Conservation (phyloP, 2,797 vertebrate species). For the Peromyscus attwateri region DNA sequence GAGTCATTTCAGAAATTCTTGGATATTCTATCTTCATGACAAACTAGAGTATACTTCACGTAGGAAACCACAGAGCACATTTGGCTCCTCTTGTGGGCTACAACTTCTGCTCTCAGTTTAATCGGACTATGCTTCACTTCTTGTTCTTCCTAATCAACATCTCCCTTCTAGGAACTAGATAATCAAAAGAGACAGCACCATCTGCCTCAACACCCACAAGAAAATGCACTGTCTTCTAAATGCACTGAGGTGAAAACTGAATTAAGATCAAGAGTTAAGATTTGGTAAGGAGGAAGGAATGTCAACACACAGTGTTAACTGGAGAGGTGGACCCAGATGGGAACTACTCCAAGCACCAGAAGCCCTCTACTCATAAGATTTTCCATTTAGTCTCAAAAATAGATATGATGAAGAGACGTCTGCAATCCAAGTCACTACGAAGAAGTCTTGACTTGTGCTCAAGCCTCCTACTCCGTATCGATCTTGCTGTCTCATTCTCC, state of each 20-base stretch:
- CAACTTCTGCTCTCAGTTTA: constrained; percentile 65
- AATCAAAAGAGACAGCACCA: constrained; percentile 73
- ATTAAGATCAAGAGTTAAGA: constrained; percentile 11
- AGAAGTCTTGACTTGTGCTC: constrained; percentile 19
- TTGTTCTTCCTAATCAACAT: constrained; percentile 60
- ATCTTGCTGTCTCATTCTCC: constrained; percentile 39
- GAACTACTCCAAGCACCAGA: neutral
- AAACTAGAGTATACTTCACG: neutral
- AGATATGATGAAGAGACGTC: neutral
- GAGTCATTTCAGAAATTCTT: neutral
- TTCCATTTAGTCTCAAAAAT: neutral
- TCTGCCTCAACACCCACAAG: neutral
- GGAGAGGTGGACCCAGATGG: neutral
- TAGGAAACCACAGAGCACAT: neutral
- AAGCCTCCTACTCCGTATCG: neutral
- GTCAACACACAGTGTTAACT: neutral
- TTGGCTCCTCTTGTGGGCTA: neutral
- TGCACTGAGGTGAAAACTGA: constrained; percentile 46
- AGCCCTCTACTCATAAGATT: neutral
- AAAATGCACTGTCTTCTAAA: constrained; percentile 57
- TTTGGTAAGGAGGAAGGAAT: neutral
- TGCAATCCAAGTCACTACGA: neutral
- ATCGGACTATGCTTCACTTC: constrained; percentile 40
- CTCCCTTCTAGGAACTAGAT: constrained; percentile 42
- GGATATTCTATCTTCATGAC: neutral